These are phyloP conservation scores for Enteromius viviparus DNA, from an alignment of 2,797 vertebrate species.

Conservation along the genomic window DNA sequence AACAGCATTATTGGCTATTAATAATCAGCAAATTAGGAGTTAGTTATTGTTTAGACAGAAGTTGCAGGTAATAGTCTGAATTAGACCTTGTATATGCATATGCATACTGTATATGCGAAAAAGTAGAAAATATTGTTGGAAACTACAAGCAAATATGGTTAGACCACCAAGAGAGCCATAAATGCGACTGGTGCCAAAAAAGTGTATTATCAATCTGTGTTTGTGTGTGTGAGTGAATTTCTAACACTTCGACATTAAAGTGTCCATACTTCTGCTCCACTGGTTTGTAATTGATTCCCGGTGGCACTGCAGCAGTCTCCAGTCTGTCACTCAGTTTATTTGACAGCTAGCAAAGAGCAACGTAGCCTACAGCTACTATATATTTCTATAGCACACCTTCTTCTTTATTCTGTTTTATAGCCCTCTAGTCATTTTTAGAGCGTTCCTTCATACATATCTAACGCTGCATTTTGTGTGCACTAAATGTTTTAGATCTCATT, in stretches of 20 bases:
- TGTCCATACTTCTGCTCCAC: conserved; percentile 45
- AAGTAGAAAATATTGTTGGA: background rate
- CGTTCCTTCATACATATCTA: background rate
- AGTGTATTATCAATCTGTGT: conserved; percentile 12
- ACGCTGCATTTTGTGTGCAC: background rate
- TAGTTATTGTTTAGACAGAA: background rate
- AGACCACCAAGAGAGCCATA: conserved; percentile 5
- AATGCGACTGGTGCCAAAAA: background rate
- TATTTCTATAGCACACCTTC: conserved; percentile 11
- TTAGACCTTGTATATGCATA: background rate
- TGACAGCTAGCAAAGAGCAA: conserved; percentile 49
- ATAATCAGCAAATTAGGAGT: background rate
- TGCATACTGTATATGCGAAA: background rate
- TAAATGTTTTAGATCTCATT: background rate
- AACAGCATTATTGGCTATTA: no score
- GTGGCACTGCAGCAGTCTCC: conserved; percentile 49
- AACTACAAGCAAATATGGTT: background rate
- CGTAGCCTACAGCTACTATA: conserved; percentile 37
- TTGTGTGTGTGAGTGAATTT: background rate
- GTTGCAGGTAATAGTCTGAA: background rate
- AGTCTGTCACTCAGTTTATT: conserved; percentile 58
- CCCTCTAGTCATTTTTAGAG: background rate
- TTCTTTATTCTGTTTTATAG: conserved; percentile 23
- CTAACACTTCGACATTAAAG: conserved; percentile 36
- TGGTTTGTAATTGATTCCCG: conserved; percentile 60